Evolutionary conservation across 2,113 vertebrate species (phyloP).

Genomic region (Dissostichus mawsoni): DNA sequence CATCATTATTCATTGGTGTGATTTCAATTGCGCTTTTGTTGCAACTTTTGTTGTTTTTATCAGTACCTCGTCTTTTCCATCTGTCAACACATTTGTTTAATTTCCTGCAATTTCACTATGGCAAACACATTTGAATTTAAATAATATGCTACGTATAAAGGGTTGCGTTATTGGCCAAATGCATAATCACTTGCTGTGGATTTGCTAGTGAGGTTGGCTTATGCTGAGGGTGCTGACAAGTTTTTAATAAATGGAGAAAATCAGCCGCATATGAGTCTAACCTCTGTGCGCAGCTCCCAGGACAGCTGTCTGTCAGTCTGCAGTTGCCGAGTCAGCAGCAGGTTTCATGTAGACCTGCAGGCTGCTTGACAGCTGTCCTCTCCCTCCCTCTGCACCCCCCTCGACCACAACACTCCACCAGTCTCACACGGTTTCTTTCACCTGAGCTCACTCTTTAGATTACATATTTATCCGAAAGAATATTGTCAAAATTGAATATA

Average conservation of each 20-base stretch:
- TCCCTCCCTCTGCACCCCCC: neutral
- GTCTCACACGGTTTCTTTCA: neutral
- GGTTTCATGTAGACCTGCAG: constrained; percentile 19
- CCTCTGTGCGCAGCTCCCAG: constrained; percentile 29
- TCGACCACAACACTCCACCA: neutral
- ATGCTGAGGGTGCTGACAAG: neutral
- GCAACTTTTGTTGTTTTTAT: too few species aligned
- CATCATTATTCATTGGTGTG: neutral
- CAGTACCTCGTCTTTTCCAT: too few species aligned
- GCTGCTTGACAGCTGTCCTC: constrained; percentile 47
- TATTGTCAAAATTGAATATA: neutral
- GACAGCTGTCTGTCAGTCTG: constrained; percentile 46
- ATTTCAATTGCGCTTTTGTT: neutral
- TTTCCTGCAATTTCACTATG: neutral
- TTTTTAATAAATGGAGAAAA: neutral
- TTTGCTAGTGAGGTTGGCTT: neutral
- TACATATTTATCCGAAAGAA: neutral
- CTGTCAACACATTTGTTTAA: too few species aligned
- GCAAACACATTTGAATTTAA: neutral
- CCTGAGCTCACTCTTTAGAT: neutral
- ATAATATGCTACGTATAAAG: neutral
- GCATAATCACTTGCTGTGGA: neutral
- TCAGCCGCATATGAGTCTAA: neutral
- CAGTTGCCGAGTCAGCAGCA: constrained; percentile 51
- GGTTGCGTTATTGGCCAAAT: neutral